These are phyloP conservation scores for Lophotriccus pileatus DNA, from an alignment of 2,797 vertebrate species.

Conservation along the genomic window DNA sequence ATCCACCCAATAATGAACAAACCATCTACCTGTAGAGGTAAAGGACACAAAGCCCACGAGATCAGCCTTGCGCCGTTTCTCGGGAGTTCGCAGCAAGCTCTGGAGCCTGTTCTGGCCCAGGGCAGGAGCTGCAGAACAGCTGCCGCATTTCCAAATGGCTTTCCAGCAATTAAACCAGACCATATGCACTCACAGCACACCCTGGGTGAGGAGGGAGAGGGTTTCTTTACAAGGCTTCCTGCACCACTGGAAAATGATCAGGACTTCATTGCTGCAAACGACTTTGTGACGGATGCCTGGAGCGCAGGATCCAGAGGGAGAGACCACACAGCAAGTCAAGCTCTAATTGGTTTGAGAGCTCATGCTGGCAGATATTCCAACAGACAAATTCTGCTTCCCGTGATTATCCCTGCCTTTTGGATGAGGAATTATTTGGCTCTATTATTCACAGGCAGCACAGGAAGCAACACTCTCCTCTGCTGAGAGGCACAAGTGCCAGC, in stretches of 20 bases:
- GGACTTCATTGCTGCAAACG: constrained; percentile 18
- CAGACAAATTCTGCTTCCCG: neutral
- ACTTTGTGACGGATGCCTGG: neutral
- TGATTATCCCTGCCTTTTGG: neutral
- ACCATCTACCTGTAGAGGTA: constrained; percentile 87
- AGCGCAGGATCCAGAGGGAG: neutral
- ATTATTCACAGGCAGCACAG: neutral
- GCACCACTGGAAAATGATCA: constrained; percentile 13
- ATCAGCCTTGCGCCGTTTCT: neutral
- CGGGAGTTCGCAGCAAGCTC: neutral
- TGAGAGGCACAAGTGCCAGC: neutral
- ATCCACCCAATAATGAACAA: constrained; percentile 98
- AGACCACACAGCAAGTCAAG: constrained; percentile 26
- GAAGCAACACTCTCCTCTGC: neutral
- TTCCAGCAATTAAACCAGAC: constrained; percentile 9
- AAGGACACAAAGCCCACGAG: neutral
- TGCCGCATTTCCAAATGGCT: neutral
- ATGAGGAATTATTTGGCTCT: neutral
- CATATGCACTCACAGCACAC: neutral
- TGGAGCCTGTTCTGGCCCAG: neutral
- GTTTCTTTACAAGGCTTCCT: neutral
- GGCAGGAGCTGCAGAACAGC: neutral
- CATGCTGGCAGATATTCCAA: neutral
- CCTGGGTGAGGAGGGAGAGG: neutral
- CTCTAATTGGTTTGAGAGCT: neutral